Evolutionary conservation across 2,888 invertebrate genomes (phyloP), one percentile per base, ranked within the genome.

Genomic region (Caenorhabditis becei): DNA sequence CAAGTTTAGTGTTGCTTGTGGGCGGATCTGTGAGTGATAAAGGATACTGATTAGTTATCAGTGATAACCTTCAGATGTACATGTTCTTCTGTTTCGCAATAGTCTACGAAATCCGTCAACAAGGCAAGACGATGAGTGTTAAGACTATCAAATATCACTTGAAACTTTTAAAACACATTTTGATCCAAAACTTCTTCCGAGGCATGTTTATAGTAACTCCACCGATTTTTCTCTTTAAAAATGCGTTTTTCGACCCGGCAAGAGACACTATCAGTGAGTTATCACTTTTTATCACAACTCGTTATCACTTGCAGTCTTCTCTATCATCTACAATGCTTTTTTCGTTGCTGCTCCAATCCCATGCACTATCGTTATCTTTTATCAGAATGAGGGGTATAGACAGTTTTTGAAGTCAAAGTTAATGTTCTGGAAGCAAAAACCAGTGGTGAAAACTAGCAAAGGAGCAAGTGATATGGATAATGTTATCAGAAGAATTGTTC

Each of bases 271-370:
- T 53, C 11, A 20, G 49, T 23, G 23, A 49, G 49, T 20, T 3
- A 20, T 49, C 5, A 8, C 18, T 11, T 2, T 49, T 44, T 44
- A n/a, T n/a, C n/a, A n/a, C 44, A 5, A 44, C 16, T 44, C 44
- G 14, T 44, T 3, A 14, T 49, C 10, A 41, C 3, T 49, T 20
- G 20, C 49, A 49, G 44, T 14, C 16, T 3, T 5, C 16, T 18
- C 18, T 11, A 49, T 49, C 49, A 8, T 53, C 1, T 24, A 24
- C 7, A 53, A 26, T 20, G 24, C 26, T 2, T 2, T 16, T 1
- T 53, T 53, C 14, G 53, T 16, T 4, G 7, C 53, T 26, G 53
- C 53, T 26, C 53, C 53, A 16, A 53, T 53, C 4, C 53, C 53
- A 5, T 24, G 53, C 26, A 53, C 53, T 53, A 2, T 53, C 3